Evolutionary conservation across 2,797 vertebrate genomes (phyloP).

Genomic region (Tachyglossus aculeatus): DNA sequence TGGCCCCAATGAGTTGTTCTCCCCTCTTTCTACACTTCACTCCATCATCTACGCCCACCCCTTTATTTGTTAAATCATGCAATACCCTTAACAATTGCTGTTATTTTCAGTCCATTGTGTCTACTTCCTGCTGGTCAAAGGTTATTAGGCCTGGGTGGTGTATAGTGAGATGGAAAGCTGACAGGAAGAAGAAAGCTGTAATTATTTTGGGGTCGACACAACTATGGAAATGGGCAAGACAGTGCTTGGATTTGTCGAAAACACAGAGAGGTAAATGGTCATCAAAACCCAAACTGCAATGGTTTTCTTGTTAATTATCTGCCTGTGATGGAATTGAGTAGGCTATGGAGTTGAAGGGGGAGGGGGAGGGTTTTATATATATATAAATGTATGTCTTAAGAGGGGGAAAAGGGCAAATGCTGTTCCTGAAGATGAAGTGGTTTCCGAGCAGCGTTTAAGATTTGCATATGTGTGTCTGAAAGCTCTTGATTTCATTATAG

Average conservation of each 20-base stretch:
- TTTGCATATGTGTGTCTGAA: not conserved
- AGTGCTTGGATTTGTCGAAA: conserved; percentile 51
- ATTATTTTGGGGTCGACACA: conserved; percentile 69
- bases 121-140: conserved; percentile 95
- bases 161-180: conserved; percentile 78
- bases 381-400: too few species aligned
- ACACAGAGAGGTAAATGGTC: conserved; percentile 59
- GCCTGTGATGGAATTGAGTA: not conserved
- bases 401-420: not conserved
- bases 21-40: not conserved
- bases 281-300: not conserved
- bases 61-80: conserved; percentile 59
- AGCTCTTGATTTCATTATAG: not conserved
- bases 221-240: conserved; percentile 58
- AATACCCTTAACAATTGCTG: conserved; percentile 68
- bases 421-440: not conserved
- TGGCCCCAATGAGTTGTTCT: not conserved
- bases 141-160: conserved; percentile 90
- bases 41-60: conserved; percentile 38
- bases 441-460: not conserved
- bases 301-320: not conserved
- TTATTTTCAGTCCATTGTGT: conserved; percentile 97
- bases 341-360: not conserved
- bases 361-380: too few species aligned
- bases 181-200: conserved; percentile 78